Percentiles rank a stretch among this genome's conserved stretches.
These are phyloP conservation scores for Ceratosolen fusciceps DNA, from an alignment of 1,140 invertebrate species.

Conservation along the genomic window DNA sequence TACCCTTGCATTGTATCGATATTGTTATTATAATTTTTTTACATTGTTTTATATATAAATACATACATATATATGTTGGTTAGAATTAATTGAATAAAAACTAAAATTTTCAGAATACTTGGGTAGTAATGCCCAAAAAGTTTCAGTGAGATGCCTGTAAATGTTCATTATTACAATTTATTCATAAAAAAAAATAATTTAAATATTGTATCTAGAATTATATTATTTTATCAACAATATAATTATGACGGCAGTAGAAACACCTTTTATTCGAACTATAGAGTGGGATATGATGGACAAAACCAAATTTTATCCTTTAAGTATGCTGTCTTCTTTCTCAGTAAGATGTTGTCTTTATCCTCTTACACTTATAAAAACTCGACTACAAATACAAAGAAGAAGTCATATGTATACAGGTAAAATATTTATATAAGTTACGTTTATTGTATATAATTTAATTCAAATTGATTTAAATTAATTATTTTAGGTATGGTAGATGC, in stretches of 20 bases:
- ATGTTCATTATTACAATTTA: conserved; percentile 36
- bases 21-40: no score
- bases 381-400: conserved; percentile 90
- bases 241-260: conserved; percentile 71
- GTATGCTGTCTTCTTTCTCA: conserved; percentile 87
- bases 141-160: conserved; percentile 62
- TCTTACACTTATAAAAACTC: conserved; percentile 96
- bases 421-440: conserved; percentile 8
- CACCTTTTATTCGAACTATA: conserved; percentile 86
- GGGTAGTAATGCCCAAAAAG: conserved; percentile 61
- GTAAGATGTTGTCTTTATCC: conserved; percentile 94
- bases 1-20: not conserved
- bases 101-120: conserved; percentile 35
- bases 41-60: not conserved
- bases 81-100: not conserved
- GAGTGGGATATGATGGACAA: conserved; percentile 99
- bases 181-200: conserved; percentile 43
- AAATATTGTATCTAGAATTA: conserved; percentile 35
- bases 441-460: not conserved
- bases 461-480: not conserved
- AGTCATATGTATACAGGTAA: conserved; percentile 86
- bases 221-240: conserved; percentile 31
- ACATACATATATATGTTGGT: not conserved
- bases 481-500: conserved; percentile 88
- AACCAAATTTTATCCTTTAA: conserved; percentile 91